Base-by-base conservation (phyloP, 2,113 vertebrate genomes). In the Delphinapterus leucas region DNA sequence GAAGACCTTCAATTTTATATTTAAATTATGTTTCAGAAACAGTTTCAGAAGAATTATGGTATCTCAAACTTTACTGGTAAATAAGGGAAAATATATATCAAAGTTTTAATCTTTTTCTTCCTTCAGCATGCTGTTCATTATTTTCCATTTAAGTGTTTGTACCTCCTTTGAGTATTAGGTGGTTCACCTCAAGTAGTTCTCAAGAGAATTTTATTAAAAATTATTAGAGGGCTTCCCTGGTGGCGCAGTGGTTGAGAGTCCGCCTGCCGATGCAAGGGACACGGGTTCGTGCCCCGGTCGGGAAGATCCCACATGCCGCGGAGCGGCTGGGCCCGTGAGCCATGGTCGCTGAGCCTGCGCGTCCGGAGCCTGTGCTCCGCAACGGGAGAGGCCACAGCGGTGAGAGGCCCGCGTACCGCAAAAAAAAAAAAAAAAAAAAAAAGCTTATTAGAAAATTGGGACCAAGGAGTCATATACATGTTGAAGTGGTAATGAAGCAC, bases 11-110 rank as follows among this genome's bases (percentile, higher is more conserved):
- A 18, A 61, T 91, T 93, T 92, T 77, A 28, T 36, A 91, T 31
- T 71, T 82, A 44, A 68, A 23, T 58, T 88, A 31, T 81, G 92
- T 94, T 95, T 92, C 44, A 88, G 36, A 90, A 93, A 82, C 33
- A 23, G 1, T 79, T 88, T 23, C 38, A 76, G 20, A 63, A 92
- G 83, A 82, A 79, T 74, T 70, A 31, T 76, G n/a, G 1, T 67
- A 31, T 77, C 87, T 82, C 77, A 47, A 79, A 91, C 31, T 93
- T 89, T 6, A 82, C 38, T 26, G 55, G 47, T 76, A 94, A 90
- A 47, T 44, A 49, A 92, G 26, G 18, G 41, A 60, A 87, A 20
- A 17, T 31, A 20, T 38, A 20, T 44, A 38, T 94, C 71, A 85
- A 31, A 49, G 17, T 76, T 96, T 68, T 90, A 26, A 82, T 96